Conservation (phyloP, 2,888 invertebrate species). For the Ommatoiulus sabulosus region DNA sequence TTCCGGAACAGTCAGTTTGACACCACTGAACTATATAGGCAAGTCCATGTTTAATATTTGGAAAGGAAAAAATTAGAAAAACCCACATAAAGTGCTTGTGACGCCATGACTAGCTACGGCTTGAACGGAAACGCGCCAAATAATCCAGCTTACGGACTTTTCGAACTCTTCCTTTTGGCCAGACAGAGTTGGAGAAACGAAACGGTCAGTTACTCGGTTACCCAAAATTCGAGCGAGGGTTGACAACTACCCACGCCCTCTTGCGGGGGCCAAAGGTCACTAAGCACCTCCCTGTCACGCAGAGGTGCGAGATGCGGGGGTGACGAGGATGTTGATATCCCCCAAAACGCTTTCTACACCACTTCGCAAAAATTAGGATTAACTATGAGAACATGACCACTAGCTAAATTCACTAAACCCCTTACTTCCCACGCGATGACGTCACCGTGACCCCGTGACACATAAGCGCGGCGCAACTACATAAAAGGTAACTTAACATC, state of each 20-base stretch:
- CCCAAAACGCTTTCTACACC: background rate
- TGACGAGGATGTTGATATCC: background rate
- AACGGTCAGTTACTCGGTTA: background rate
- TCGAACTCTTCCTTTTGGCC: background rate
- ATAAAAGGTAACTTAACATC: conserved; percentile 10
- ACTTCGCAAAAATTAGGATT: background rate
- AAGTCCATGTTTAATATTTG: no score
- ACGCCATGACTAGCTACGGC: no score
- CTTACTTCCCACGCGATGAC: background rate
- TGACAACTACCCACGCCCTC: background rate
- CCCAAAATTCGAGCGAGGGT: background rate
- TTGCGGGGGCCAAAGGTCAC: background rate
- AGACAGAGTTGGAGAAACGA: background rate
- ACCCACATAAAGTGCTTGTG: no score
- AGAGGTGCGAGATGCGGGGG: background rate
- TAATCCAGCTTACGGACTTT: background rate
- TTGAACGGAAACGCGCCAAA: no score
- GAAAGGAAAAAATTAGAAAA: no score
- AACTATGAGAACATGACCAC: background rate
- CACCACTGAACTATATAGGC: no score
- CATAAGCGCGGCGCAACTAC: conserved; percentile 6
- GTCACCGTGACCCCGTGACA: background rate
- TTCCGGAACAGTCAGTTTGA: no score
- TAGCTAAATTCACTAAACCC: background rate
- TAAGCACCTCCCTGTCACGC: background rate